Evolutionary conservation across 2,888 invertebrate species (phyloP).

Genomic region (Oscheius onirici): DNA sequence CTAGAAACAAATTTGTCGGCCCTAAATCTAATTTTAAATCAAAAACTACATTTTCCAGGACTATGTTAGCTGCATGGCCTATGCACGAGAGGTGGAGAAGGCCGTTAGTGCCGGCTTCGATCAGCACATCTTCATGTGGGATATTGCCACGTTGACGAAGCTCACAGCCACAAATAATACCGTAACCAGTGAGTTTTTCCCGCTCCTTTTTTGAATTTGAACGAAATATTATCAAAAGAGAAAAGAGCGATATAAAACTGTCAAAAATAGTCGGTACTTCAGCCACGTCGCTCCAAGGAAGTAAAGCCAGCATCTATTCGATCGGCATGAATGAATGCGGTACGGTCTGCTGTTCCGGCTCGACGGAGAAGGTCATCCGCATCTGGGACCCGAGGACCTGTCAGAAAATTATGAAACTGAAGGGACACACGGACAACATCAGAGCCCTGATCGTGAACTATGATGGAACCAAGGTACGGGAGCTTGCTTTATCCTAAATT

Average conservation of each 20-base stretch:
- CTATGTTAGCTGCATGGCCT: constrained; percentile 96
- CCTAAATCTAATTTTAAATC: no score
- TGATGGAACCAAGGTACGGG: constrained; percentile 85
- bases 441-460: constrained; percentile 91
- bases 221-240: no score
- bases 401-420: constrained; percentile 91
- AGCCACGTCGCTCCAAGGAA: constrained; percentile 94
- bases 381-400: constrained; percentile 98
- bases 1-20: no score
- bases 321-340: constrained; percentile 97
- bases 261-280: constrained; percentile 40
- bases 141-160: constrained; percentile 95
- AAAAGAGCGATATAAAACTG: background rate
- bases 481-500: no score
- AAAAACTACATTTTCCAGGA: constrained; percentile 76
- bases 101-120: constrained; percentile 94
- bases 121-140: constrained; percentile 96
- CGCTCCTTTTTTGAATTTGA: background rate
- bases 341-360: constrained; percentile 93
- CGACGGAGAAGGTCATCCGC: constrained; percentile 84
- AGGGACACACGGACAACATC: constrained; percentile 96
- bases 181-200: constrained; percentile 83
- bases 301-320: constrained; percentile 97
- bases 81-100: constrained; percentile 91
- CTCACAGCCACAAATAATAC: constrained; percentile 97